A percentile compares a stretch with the other conserved stretches of the same genome.
Conservation (phyloP, 2,797 vertebrate genomes). For the Urophycis tenuis region DNA sequence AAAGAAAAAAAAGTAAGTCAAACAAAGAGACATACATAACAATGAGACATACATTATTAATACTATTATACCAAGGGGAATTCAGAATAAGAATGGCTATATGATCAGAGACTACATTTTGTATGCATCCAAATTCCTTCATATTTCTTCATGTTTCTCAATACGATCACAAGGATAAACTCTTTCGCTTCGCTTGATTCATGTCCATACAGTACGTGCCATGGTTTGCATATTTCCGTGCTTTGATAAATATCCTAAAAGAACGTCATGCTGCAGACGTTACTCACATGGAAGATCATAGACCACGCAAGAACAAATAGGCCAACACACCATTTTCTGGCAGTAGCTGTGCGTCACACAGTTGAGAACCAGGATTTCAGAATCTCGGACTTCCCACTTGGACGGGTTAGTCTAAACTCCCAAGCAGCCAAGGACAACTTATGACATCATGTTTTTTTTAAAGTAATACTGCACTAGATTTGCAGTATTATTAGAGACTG, state of each 20-base stretch:
- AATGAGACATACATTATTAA: background rate
- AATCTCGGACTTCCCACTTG: slow-evolving; percentile 7
- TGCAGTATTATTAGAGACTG: too few relatives aligned
- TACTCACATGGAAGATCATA: too few relatives aligned
- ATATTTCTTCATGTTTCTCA: background rate
- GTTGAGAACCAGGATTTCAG: slow-evolving; percentile 27
- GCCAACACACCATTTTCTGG: background rate
- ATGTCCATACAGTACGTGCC: background rate
- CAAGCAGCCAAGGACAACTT: slow-evolving; percentile 25
- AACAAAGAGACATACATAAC: background rate
- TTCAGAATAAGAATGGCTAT: background rate
- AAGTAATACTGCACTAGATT: background rate
- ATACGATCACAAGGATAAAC: background rate
- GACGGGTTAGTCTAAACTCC: slow-evolving; percentile 12
- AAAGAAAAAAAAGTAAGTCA: background rate
- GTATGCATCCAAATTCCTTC: background rate
- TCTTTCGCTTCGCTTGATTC: background rate
- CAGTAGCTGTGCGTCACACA: background rate
- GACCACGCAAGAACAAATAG: background rate
- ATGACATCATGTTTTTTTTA: background rate
- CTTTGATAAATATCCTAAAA: background rate
- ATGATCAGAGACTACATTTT: background rate
- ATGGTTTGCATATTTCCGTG: background rate
- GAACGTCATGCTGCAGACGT: too few relatives aligned
- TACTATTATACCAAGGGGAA: background rate